phyloP scores from a whole-genome alignment of 2,113 vertebrate genomes.

The Tychaedon coryphoeus region DNA sequence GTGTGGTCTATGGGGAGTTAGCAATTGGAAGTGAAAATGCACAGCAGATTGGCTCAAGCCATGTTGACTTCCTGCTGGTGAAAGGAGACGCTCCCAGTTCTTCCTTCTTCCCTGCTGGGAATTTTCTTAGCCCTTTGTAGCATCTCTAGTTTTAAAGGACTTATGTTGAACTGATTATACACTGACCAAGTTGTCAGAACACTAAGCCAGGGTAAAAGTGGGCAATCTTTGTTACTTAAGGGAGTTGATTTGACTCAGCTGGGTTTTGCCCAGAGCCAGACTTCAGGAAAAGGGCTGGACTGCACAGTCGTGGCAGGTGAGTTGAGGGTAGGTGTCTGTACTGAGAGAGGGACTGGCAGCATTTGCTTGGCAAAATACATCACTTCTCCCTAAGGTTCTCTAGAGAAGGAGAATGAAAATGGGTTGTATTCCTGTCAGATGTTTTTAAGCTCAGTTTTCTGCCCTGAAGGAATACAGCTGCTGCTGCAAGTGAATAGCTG shows the following conservation, averaged over 20 bases:
- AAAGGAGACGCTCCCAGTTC: not conserved
- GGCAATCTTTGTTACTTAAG: not conserved
- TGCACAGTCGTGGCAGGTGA: not conserved
- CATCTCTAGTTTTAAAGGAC: not conserved
- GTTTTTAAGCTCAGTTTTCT: slow-evolving; percentile 35
- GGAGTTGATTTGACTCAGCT: not conserved
- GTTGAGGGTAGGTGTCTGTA: not conserved
- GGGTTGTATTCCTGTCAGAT: slow-evolving; percentile 14
- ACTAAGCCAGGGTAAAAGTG: not conserved
- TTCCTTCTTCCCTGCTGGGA: not conserved
- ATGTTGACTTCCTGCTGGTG: not conserved
- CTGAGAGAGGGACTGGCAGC: not conserved
- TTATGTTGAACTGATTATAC: not conserved
- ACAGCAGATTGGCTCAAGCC: not conserved
- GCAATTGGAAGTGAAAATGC: not conserved
- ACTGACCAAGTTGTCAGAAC: not conserved
- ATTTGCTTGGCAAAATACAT: not conserved
- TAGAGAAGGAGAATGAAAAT: not conserved
- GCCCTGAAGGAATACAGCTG: slow-evolving; percentile 45
- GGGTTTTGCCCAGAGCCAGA: not conserved
- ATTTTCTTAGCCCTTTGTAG: not conserved
- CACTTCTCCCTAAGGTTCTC: not conserved
- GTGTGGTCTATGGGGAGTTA: not conserved
- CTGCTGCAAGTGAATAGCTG: slow-evolving; percentile 15
- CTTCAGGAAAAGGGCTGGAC: not conserved